A percentile compares a stretch with the other conserved stretches of the same genome.
Conservation (phyloP, 2,113 vertebrate genomes). For the Patagioenas fasciata region DNA sequence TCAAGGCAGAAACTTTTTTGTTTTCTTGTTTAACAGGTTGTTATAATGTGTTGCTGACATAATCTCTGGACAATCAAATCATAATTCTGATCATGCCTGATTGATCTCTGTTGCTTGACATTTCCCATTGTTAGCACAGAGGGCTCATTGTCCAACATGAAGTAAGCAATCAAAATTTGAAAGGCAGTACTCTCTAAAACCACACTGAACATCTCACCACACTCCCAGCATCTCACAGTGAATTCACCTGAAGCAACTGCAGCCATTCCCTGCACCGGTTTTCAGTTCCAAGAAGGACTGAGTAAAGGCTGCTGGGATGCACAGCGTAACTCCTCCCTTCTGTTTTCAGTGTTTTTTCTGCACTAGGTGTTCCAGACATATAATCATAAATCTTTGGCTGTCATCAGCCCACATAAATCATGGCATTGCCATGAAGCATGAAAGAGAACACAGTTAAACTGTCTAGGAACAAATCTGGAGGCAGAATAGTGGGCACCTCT, state of each 20-base stretch:
- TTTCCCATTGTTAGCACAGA: not conserved
- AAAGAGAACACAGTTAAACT: not conserved
- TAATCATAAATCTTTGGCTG: slow-evolving; percentile 20
- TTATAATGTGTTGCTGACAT: not conserved
- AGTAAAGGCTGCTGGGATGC: not conserved
- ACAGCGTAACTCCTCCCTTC: not conserved
- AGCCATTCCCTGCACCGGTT: not conserved
- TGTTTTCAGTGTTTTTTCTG: not conserved
- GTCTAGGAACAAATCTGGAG: not conserved
- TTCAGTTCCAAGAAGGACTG: not conserved
- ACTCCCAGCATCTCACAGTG: not conserved
- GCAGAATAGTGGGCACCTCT: not conserved
- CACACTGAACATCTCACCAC: not conserved
- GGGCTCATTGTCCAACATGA: not conserved
- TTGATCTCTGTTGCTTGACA: not conserved
- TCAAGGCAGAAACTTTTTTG: not conserved
- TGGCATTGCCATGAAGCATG: not conserved
- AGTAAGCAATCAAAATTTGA: not conserved
- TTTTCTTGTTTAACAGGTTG: not conserved
- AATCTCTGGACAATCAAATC: not conserved
- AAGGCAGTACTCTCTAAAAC: not conserved
- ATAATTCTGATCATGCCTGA: not conserved
- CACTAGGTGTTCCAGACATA: not conserved
- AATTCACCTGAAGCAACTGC: not conserved
- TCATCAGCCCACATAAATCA: not conserved